These are phyloP conservation scores for Rhynchonycteris naso DNA, from an alignment of 2,797 vertebrate species.

Conservation along the genomic window DNA sequence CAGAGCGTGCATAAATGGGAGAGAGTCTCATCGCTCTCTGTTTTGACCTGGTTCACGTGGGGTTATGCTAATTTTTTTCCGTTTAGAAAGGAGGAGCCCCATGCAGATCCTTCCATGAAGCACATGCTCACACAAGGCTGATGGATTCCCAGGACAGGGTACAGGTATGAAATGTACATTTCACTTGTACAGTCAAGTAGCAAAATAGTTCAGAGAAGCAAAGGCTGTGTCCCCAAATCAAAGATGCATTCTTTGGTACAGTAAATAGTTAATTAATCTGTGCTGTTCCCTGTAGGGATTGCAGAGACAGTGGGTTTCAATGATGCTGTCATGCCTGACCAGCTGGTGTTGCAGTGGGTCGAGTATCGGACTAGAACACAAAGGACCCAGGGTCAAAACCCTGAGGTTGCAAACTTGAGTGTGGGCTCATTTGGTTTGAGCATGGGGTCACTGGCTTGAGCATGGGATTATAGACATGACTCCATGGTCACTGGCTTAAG, in stretches of 20 bases:
- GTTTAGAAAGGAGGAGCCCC: not conserved
- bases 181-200: conserved; percentile 26
- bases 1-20: not conserved
- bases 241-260: not conserved
- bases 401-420: no score
- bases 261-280: not conserved
- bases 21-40: not conserved
- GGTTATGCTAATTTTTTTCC: conserved; percentile 14
- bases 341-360: no score
- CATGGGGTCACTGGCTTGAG: no score
- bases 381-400: no score
- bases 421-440: no score
- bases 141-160: not conserved
- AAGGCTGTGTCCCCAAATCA: not conserved
- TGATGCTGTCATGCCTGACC: no score
- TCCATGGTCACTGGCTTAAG: no score
- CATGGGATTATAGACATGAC: no score
- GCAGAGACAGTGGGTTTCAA: not conserved
- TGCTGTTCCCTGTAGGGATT: not conserved
- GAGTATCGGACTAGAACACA: no score
- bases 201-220: not conserved
- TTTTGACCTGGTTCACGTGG: not conserved
- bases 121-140: not conserved
- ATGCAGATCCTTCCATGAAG: not conserved
- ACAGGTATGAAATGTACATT: not conserved